Evolutionary conservation across 1,140 invertebrate genomes (phyloP), one percentile per base, ranked within the genome.

Genomic region (Plectrocnemia conspersa): DNA sequence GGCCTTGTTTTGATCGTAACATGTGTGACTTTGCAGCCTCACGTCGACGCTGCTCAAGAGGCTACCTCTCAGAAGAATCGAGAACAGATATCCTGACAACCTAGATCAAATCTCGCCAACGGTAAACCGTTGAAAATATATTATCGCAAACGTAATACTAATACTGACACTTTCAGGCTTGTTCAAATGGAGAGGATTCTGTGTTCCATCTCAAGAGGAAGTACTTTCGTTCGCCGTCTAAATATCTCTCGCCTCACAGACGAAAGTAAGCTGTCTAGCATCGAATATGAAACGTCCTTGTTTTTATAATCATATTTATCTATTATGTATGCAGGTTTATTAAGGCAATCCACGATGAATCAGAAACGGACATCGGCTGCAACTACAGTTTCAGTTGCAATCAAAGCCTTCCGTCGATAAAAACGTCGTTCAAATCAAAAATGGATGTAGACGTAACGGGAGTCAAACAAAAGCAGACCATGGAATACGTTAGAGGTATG

Each of bases 401-500:
- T 59, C 72, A 74, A 49, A 75, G 72, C 53, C 74, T 74, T 60
- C 73, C 73, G 41, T 58, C 68, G 21, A 56, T 75, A 63, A 73
- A 60, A 24, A 64, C 66, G 5, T 65, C 64, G 29, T 44, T 68
- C 21, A 64, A 64, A 41, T 66, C 66, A 22, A 73, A 56, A 47
- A 74, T 74, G 71, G 72, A 75, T 44, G 48, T 66, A 36, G 72
- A 75, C 35, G 69, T 66, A 33, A 66, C 67, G 35, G 65, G 35
- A 11, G 33, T 66, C 10, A 75, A 75, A 65, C 50, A 66, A 25
- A 75, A 75, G 61, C 65, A 66, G 50, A 41, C 68, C 46, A 60
- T 68, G 40, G 73, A 75, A 57, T 62, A 70, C 65, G 71, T 75
- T 3, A 66, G 73, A 72, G 73, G 73, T 62, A 41, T n/a, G n/a